These are phyloP conservation scores for Heptranchias perlo DNA, from an alignment of 2,113 vertebrate species.

Conservation along the genomic window DNA sequence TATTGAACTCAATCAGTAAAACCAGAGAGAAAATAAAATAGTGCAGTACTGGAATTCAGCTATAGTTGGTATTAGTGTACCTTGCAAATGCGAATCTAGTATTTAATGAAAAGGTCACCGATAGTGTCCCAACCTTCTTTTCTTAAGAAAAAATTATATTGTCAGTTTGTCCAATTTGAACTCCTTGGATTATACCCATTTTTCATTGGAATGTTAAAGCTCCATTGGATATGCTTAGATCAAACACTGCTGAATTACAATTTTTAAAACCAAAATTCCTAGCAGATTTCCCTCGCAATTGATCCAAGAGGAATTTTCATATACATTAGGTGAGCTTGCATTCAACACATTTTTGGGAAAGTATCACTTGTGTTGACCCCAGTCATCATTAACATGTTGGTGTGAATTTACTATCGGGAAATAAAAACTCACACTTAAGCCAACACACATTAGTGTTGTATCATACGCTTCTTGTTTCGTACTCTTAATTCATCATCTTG, in stretches of 20 bases:
- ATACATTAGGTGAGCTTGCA: neutral
- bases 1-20: neutral
- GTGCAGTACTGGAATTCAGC: neutral
- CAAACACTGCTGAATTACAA: neutral
- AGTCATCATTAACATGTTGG: neutral
- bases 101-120: neutral
- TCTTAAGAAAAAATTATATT: neutral
- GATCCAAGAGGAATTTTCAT: neutral
- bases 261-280: neutral
- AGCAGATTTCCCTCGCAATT: neutral
- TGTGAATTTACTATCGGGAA: neutral
- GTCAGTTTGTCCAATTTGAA: too few relatives aligned
- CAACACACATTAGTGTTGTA: neutral
- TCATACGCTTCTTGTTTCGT: neutral
- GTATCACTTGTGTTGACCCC: neutral
- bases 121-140: neutral
- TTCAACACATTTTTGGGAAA: neutral
- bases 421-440: neutral
- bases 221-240: neutral
- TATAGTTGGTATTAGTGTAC: neutral
- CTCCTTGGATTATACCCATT: neutral
- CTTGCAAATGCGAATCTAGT: neutral
- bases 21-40: neutral
- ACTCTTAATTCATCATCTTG: neutral
- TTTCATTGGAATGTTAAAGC: neutral